Percentiles rank a stretch among this genome's conserved stretches.
phyloP scores from a whole-genome alignment of 2,888 invertebrate genomes.

The Drosophila formosana region DNA sequence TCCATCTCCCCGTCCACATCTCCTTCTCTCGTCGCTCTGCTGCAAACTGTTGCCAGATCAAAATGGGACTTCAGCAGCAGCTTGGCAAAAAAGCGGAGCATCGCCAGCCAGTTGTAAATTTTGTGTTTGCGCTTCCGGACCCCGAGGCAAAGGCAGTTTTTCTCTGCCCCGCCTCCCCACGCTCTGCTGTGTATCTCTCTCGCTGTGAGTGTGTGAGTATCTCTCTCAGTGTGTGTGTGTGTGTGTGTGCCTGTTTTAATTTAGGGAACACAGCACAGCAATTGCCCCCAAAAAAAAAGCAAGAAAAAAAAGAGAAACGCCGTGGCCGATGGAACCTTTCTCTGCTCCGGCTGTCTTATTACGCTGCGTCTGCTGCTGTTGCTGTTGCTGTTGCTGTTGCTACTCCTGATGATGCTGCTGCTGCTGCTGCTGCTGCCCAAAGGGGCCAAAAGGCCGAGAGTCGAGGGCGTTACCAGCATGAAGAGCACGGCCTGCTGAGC shows the following conservation, averaged over 20 bases:
- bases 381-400: background rate
- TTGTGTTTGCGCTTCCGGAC: constrained; percentile 59
- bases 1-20: too few relatives aligned
- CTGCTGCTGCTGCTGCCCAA: background rate
- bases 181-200: constrained; percentile 13
- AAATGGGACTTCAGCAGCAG: constrained; percentile 49
- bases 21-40: background rate
- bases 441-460: constrained; percentile 28
- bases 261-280: constrained; percentile 64
- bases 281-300: constrained; percentile 51
- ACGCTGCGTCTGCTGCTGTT: constrained; percentile 32
- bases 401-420: constrained; percentile 3
- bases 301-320: constrained; percentile 12
- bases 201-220: background rate
- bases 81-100: constrained; percentile 36
- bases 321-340: constrained; percentile 48
- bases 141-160: constrained; percentile 29
- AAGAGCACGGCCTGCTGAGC: constrained; percentile 52
- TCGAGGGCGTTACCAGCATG: constrained; percentile 39
- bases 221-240: constrained; percentile 16
- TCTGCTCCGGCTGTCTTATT: constrained; percentile 62
- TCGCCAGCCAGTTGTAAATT: constrained; percentile 62
- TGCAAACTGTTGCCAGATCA: constrained; percentile 49
- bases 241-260: constrained; percentile 66
- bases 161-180: background rate